phyloP scores from a whole-genome alignment of 1,140 invertebrate species.

The Bombus sibiricus region DNA sequence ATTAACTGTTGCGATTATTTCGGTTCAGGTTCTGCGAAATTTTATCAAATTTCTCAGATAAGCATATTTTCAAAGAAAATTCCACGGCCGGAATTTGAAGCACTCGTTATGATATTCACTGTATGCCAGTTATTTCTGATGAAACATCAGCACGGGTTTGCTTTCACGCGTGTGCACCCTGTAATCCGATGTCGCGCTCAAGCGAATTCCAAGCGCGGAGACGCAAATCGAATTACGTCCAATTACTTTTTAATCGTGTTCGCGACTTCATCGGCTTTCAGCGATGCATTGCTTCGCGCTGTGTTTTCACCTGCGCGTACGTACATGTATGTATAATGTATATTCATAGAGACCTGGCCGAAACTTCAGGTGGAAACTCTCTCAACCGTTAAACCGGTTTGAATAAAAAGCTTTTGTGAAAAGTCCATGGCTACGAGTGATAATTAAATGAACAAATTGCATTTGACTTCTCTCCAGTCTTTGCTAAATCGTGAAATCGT shows the following conservation, averaged over 20 bases:
- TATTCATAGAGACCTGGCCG: neutral
- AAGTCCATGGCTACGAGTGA: neutral
- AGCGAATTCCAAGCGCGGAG: neutral
- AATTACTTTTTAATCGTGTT: slow-evolving; percentile 37
- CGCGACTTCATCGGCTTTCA: neutral
- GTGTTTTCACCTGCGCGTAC: neutral
- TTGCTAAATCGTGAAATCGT: neutral
- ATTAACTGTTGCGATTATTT: too few relatives aligned
- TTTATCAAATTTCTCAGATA: neutral
- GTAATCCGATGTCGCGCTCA: slow-evolving; percentile 13
- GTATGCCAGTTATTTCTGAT: neutral
- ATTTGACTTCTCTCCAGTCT: neutral
- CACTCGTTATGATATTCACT: too few relatives aligned
- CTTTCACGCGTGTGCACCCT: neutral
- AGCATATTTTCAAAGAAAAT: neutral
- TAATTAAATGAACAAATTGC: neutral
- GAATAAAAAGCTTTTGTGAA: neutral
- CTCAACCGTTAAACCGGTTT: neutral
- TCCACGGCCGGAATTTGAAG: neutral
- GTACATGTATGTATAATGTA: neutral
- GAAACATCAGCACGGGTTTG: neutral
- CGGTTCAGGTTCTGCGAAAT: neutral
- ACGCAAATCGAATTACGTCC: slow-evolving; percentile 28
- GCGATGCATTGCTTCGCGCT: neutral
- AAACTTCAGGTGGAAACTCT: neutral